Evolutionary conservation across 1,140 invertebrate genomes (phyloP), one percentile per base, ranked within the genome.

Genomic region (Formica selysi): DNA sequence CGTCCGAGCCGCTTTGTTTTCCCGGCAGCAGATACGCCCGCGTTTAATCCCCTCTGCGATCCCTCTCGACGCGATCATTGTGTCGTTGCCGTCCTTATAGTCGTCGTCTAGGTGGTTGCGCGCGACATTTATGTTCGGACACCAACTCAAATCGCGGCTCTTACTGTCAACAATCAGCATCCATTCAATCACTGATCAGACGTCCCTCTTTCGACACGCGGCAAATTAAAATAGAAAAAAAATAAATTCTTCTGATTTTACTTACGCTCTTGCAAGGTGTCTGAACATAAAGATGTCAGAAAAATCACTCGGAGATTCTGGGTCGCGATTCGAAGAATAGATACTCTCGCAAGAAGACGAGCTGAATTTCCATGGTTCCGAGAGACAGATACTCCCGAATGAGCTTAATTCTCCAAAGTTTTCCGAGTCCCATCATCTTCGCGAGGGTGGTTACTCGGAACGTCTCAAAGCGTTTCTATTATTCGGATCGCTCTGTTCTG

Each of bases 401-500:
- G 79, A 83, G 38, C 68, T 44, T 26, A 74, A 68, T 83, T 48
- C 68, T 74, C 79, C 54, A 74, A 83, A 83, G 38, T 83, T 83
- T 59, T 36, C 79, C 68, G 68, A 26, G 29, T 83, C 68, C 79
- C 68, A 32, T 83, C 68, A 73, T 54, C 38, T 83, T 61, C 38
- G 61, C 38, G 54, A 44, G 79, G n/a, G 38, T 54, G 36, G 78
- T 71, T 81, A 44, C 67, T 81, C 38, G 79, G 54, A 29, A 44
- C 79, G 54, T 73, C 19, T 81, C 79, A 19, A 74, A 83, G 79
- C 57, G 68, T 83, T 83, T 83, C 68, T 61, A 74, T 83, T 83
- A 83, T 83, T 83, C 54, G 79, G 3, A 62, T 41, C 54, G 68
- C 38, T 16, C 48, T 41, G 11, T 68, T 83, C 57, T 51, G 29